Base-by-base conservation (phyloP, 2,888 invertebrate genomes). In the Enchytraeus crypticus region DNA sequence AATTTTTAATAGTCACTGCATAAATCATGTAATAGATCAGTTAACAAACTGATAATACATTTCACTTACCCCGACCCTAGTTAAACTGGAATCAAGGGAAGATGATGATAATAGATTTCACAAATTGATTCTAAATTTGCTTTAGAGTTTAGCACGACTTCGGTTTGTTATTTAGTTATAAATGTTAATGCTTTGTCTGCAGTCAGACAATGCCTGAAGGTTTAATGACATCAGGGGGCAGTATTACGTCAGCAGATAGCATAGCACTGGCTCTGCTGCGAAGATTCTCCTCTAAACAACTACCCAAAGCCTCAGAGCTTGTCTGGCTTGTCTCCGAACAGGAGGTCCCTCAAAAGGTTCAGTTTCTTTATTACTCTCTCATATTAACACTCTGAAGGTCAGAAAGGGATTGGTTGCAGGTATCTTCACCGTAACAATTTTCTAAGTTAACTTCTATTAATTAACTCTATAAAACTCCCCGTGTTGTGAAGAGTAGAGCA, bases 241-340 rank as follows among this genome's bases (percentile, higher is more conserved):
- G 49, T 47, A 8, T 18, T 23, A 26, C 59, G 4, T 87, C 88
- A 0, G 89, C 90, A 0, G 89, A 90, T 79, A 85, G 86, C 18
- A 87, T 90, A 3, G 90, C 89, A 8, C 79, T 89, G 26, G 87
- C 86, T 27, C 78, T 90, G 29, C 85, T 90, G 60, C 85, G 86
- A 63, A 85, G 85, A 74, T 89, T 89, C 74, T 86, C 84, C 64
- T 87, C 88, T 69, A 85, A 86, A 71, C 87, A 77, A 62, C 79
- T 89, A 57, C 89, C 89, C 0, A 84, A 86, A 68, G 87, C 88
- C 2, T 87, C 87, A 0, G 88, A 89, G 70, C 77, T 90, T 45
- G 84, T 87, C 70, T 90, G 89, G 89, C 81, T 89, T 2, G 88
- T 89, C 0, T 86, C 88, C 0, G 88, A 89, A 71, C 76, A 84